Conservation (phyloP, 2,113 vertebrate genomes). For the Xiphorhynchus elegans region DNA sequence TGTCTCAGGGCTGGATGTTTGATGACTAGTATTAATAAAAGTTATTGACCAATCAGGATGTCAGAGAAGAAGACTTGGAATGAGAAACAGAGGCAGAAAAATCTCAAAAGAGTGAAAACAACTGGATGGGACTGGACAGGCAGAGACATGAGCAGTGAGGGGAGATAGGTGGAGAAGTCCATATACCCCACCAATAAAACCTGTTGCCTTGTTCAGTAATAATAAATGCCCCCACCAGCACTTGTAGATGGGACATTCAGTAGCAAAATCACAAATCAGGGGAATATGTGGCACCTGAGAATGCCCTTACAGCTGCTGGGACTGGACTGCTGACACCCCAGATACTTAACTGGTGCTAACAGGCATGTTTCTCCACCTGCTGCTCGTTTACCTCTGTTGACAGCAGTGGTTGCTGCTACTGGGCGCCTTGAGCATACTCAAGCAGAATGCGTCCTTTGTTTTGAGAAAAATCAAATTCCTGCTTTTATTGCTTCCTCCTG, state of each 20-base stretch:
- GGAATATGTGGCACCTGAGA: background rate
- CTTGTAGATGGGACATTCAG: background rate
- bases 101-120: background rate
- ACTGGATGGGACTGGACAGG: background rate
- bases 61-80: background rate
- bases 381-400: background rate
- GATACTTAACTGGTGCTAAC: background rate
- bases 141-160: background rate
- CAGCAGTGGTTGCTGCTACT: background rate
- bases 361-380: background rate
- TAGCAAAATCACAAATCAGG: background rate
- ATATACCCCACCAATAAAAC: fast-evolving
- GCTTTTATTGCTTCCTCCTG: background rate
- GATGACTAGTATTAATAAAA: background rate
- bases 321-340: background rate
- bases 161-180: background rate
- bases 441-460: background rate
- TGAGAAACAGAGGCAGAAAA: background rate
- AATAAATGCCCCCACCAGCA: background rate
- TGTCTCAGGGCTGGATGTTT: background rate
- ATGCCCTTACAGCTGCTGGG: background rate
- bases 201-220: background rate
- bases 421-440: fast-evolving
- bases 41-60: background rate
- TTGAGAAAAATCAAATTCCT: background rate